Evolutionary conservation across 2,113 vertebrate genomes (phyloP), one percentile per base, ranked within the genome.

Genomic region (Protobothrops flavoviridis): DNA sequence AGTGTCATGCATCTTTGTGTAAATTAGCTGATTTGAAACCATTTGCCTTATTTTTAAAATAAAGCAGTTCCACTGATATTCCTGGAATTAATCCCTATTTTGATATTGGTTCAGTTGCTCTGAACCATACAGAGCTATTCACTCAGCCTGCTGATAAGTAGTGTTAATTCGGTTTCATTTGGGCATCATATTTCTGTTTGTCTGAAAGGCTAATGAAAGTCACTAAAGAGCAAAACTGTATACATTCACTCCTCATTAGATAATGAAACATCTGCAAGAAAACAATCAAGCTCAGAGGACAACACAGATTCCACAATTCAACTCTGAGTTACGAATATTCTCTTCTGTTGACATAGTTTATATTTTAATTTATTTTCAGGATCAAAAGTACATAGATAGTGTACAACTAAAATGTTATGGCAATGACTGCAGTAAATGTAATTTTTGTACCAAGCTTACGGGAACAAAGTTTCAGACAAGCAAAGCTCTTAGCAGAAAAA

Each of bases 341-440:
- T 69, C 12, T 29, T 69, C 4, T n/a, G 29, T 69, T 33, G 29
- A 4, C 15, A n/a, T 69, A 64, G 52, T 53, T 26, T 69, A n/a
- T 69, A 88, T 86, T 8, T 48, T 88, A 21, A 24, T 74, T n/a
- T 90, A 61, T 48, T 57, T 94, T 92, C 89, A 98, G 98, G 98
- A 91, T 98, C 98, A 90, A 97, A 98, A 91, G 95, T 98, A 94
- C 98, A 98, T 95, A 96, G 97, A 95, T 98, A 97, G 93, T 96
- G 97, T 92, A 97, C 96, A 10, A 98, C 98, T 94, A 98, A 98
- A 94, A 97, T 97, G 50, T 96, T n/a, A 69, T 98, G 95, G 97
- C 98, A 53, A 98, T 98, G 98, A 98, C 98, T 93, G 98, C 98
- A 53, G 92, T 98, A 94, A 98, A 98, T 90, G 96, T 98, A 0